These are phyloP conservation scores for Myanophis thanlyinensis DNA, from an alignment of 2,113 vertebrate species.

Conservation along the genomic window DNA sequence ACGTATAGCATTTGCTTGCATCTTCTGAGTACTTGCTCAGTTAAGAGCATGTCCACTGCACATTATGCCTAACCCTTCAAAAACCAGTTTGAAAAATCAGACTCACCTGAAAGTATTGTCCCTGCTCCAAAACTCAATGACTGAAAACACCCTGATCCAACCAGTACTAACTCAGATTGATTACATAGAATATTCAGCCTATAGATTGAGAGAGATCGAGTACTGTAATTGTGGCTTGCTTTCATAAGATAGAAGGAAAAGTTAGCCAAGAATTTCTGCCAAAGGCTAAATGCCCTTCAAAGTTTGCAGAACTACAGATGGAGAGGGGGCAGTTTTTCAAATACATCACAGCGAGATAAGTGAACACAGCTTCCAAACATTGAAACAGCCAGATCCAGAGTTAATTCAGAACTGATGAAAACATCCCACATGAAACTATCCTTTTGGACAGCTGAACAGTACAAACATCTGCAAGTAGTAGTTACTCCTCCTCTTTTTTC, in stretches of 20 bases:
- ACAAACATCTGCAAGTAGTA: neutral
- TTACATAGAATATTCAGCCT: neutral
- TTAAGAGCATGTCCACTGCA: neutral
- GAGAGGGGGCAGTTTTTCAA: too few relatives aligned
- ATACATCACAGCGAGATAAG: neutral
- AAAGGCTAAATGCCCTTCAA: neutral
- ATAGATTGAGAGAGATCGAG: neutral
- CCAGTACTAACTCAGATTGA: neutral
- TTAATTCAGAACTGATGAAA: neutral
- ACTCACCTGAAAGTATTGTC: neutral
- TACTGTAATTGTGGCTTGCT: neutral
- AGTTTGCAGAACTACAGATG: neutral
- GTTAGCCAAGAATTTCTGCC: neutral
- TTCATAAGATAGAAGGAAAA: neutral
- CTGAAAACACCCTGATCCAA: neutral
- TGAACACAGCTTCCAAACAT: neutral
- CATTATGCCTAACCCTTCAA: neutral
- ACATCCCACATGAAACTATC: neutral
- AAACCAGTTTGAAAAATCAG: neutral
- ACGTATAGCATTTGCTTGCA: neutral
- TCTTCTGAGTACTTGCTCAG: neutral
- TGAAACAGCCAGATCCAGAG: neutral
- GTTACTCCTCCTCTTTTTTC: neutral
- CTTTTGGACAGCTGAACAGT: neutral
- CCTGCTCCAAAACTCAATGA: neutral